phyloP scores from a whole-genome alignment of 2,797 vertebrate genomes.

The Eremophila alpestris region DNA sequence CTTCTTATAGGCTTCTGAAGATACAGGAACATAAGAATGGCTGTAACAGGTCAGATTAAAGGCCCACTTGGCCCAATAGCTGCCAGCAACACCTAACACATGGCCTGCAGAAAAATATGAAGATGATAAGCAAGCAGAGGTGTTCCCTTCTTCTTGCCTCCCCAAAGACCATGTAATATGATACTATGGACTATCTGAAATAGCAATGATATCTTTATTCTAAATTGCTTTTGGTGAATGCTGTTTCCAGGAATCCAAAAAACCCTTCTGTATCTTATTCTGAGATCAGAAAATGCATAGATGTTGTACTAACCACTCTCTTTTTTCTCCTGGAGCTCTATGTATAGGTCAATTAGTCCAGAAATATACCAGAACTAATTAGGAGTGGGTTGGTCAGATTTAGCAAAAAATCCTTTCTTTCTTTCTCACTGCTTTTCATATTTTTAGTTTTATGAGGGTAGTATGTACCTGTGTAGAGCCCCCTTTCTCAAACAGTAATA shows the following conservation, averaged over 20 bases:
- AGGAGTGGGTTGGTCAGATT: background rate
- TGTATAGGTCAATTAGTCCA: background rate
- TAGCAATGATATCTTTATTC: background rate
- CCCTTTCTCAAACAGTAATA: background rate
- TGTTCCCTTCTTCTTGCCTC: background rate
- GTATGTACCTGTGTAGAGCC: background rate
- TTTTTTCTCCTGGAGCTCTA: background rate
- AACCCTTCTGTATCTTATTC: background rate
- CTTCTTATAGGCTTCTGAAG: background rate
- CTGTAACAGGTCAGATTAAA: background rate
- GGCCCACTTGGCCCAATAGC: background rate
- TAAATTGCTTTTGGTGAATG: background rate
- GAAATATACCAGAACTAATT: background rate
- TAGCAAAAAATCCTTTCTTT: background rate
- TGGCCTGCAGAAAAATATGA: background rate
- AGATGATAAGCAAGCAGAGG: background rate
- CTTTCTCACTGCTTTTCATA: background rate
- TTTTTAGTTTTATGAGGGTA: background rate
- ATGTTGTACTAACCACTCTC: rapidly evolving
- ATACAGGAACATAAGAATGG: background rate
- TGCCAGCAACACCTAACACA: background rate
- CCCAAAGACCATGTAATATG: background rate
- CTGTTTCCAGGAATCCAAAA: background rate
- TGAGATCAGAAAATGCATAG: background rate
- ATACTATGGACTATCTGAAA: background rate